Percentiles rank a stretch among this genome's conserved stretches.
Evolutionary conservation across 2,888 invertebrate species (phyloP).

Genomic region (Troides helena): DNA sequence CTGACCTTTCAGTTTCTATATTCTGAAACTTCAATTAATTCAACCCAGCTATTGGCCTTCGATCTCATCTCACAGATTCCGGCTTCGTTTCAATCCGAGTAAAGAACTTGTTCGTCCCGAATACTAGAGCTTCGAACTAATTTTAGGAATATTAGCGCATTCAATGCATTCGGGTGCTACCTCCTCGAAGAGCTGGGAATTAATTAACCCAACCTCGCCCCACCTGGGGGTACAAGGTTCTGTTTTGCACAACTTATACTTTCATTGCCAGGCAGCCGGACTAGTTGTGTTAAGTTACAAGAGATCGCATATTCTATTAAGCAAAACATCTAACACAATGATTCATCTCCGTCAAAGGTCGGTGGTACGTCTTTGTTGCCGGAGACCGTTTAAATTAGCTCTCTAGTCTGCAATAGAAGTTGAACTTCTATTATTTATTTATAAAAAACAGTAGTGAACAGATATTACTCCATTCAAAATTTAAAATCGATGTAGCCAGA

Average conservation of each 20-base stretch:
- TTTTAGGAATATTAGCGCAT: slow-evolving; percentile 13
- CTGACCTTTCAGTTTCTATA: not conserved
- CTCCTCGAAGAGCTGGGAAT: slow-evolving; percentile 34
- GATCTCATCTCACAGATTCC: not conserved
- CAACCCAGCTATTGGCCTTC: not conserved
- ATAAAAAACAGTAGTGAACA: no score
- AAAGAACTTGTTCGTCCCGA: slow-evolving; percentile 8
- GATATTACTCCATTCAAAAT: no score
- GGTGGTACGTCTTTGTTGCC: no score
- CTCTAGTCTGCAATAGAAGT: no score
- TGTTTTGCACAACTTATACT: slow-evolving; percentile 42
- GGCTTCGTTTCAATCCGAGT: not conserved
- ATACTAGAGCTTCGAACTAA: slow-evolving; percentile 8
- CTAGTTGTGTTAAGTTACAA: slow-evolving; percentile 13
- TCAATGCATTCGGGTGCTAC: slow-evolving; percentile 11
- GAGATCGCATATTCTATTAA: not conserved
- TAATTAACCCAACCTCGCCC: slow-evolving; percentile 44
- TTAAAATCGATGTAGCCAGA: no score
- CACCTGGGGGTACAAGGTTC: slow-evolving; percentile 35
- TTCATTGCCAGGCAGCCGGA: slow-evolving; percentile 35
- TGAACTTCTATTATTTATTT: no score
- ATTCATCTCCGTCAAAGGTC: no score
- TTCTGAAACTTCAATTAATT: slow-evolving; percentile 8
- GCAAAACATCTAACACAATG: no score
- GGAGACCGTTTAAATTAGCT: no score